phyloP scores from a whole-genome alignment of 2,113 vertebrate genomes.

The Phocoena sinus region DNA sequence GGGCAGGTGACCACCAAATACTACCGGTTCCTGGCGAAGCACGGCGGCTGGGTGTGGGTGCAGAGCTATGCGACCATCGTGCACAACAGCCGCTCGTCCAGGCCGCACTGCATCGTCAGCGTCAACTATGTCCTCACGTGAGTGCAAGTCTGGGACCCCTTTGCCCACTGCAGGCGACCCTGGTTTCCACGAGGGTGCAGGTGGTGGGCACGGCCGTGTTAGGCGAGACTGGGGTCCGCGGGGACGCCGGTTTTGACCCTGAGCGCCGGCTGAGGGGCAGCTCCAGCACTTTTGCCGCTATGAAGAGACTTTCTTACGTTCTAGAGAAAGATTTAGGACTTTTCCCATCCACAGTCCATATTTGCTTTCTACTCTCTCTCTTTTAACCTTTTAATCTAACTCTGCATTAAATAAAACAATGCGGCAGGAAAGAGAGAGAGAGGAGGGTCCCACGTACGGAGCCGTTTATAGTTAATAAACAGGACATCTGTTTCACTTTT shows the following conservation, averaged over 20 bases:
- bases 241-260: too few species aligned
- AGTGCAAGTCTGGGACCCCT: constrained; percentile 74
- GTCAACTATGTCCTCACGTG: constrained; percentile 99
- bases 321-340: constrained; percentile 74
- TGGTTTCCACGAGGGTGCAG: neutral
- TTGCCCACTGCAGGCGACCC: neutral
- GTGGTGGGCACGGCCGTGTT: neutral
- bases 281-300: constrained; percentile 63
- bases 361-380: constrained; percentile 41
- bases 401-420: constrained; percentile 80
- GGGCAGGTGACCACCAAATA: constrained; percentile 98
- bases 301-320: constrained; percentile 59
- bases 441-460: constrained; percentile 65
- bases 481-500: constrained; percentile 90
- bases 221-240: neutral
- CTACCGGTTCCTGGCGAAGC: constrained; percentile 96
- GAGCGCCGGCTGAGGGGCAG: neutral
- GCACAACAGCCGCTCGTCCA: constrained; percentile 97
- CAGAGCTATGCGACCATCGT: constrained; percentile 98
- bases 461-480: constrained; percentile 83
- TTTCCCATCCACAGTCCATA: constrained; percentile 48
- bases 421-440: constrained; percentile 40
- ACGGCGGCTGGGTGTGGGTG: constrained; percentile 98
- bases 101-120: constrained; percentile 98
- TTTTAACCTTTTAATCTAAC: constrained; percentile 65